Conservation (phyloP, 1,140 invertebrate species). For the Aphelenchoides avenae region DNA sequence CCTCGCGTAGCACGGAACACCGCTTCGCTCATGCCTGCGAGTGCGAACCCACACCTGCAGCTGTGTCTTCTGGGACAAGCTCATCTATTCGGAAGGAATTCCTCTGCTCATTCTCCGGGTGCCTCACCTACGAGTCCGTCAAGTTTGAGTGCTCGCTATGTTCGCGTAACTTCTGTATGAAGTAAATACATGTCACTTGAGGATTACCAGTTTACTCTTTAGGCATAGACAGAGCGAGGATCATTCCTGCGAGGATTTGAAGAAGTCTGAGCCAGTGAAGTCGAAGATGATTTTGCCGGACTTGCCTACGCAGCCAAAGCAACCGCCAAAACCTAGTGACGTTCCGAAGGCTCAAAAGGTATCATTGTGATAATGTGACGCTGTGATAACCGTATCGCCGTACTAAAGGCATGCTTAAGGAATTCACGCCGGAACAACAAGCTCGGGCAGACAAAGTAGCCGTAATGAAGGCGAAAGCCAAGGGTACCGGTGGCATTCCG, state of each 20-base stretch:
- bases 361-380: background rate
- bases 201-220: background rate
- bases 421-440: conserved; percentile 1
- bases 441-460: conserved; percentile 11
- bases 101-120: conserved; percentile 2
- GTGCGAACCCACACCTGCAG: too few relatives aligned
- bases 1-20: background rate
- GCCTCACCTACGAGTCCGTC: background rate
- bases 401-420: background rate
- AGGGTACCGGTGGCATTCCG: conserved; percentile 6
- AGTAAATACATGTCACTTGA: background rate
- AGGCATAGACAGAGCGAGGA: conserved; percentile 3
- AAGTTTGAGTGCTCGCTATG: conserved; percentile 5
- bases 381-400: background rate
- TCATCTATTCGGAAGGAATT: background rate
- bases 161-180: background rate
- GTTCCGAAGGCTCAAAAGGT: background rate
- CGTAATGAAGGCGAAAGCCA: conserved; percentile 10
- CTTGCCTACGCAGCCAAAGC: background rate
- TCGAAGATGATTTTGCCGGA: too few relatives aligned
- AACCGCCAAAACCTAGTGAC: background rate
- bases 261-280: background rate
- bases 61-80: too few relatives aligned
- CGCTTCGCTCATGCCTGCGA: background rate
- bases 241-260: background rate